A percentile compares a stretch with the other conserved stretches of the same genome.
Evolutionary conservation across 2,113 vertebrate species (phyloP).

Genomic region (Shinisaurus crocodilurus): DNA sequence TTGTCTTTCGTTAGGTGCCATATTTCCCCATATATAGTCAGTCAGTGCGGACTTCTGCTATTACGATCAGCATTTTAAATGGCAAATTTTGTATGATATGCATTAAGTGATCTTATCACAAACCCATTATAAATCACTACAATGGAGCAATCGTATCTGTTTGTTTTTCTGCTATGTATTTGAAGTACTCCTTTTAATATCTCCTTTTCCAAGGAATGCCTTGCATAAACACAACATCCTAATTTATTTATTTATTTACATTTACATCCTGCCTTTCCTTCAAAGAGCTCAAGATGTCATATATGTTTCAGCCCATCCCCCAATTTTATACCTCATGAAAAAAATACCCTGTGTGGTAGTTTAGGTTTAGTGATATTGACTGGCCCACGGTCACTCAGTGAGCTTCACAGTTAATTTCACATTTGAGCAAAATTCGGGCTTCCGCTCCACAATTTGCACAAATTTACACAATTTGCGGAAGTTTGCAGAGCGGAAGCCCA

Average conservation of each 20-base stretch:
- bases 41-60: slow-evolving; percentile 15
- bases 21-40: background rate
- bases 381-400: background rate
- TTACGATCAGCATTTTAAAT: slow-evolving; percentile 22
- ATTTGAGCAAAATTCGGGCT: no score
- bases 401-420: background rate
- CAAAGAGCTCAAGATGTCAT: background rate
- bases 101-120: background rate
- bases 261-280: background rate
- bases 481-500: no score
- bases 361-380: no score
- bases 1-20: slow-evolving; percentile 16
- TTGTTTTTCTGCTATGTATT: background rate
- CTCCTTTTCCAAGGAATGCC: background rate
- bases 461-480: no score
- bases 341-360: background rate
- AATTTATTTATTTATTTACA: background rate
- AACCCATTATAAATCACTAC: slow-evolving; percentile 24
- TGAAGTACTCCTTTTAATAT: background rate
- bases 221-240: background rate
- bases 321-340: background rate
- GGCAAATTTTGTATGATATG: slow-evolving; percentile 18
- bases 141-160: accelerated
- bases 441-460: no score
- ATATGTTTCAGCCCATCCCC: background rate